phyloP scores from a whole-genome alignment of 2,113 vertebrate species.

The Dipodomys stephensi region DNA sequence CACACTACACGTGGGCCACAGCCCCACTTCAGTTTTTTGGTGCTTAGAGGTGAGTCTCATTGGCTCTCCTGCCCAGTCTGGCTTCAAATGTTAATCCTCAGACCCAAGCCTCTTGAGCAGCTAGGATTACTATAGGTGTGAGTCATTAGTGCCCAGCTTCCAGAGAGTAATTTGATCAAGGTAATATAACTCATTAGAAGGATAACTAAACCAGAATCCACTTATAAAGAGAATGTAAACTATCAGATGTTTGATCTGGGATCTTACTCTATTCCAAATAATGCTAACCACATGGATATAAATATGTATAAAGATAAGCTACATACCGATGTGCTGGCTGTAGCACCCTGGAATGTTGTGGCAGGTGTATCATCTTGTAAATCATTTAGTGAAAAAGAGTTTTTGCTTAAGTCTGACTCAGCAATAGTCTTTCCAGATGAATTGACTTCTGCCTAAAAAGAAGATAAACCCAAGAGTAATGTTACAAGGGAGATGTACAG shows the following conservation, averaged over 20 bases:
- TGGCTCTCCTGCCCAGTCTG: no score
- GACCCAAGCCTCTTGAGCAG: no score
- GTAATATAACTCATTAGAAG: neutral
- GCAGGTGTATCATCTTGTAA: conserved; percentile 76
- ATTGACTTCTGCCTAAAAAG: conserved; percentile 87
- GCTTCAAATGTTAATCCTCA: no score
- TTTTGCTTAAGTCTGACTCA: conserved; percentile 77
- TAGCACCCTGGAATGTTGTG: conserved; percentile 80
- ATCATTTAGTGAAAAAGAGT: conserved; percentile 72
- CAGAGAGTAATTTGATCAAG: conserved; percentile 20
- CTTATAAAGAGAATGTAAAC: conserved; percentile 14
- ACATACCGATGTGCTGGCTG: conserved; percentile 80
- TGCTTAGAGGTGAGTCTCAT: no score
- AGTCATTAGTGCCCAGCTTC: no score
- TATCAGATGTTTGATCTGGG: conserved; percentile 31
- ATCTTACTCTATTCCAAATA: conserved; percentile 6
- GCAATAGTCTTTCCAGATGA: conserved; percentile 85
- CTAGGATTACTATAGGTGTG: no score
- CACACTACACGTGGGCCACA: no score
- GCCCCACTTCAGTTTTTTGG: no score
- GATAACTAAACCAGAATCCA: neutral
- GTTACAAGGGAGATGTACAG: conserved; percentile 36
- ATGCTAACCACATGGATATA: neutral
- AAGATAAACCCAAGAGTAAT: conserved; percentile 7
- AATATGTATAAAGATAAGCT: neutral